A percentile compares a stretch with the other conserved stretches of the same genome.
phyloP scores from a whole-genome alignment of 2,113 vertebrate species.

The Leptosomus discolor region DNA sequence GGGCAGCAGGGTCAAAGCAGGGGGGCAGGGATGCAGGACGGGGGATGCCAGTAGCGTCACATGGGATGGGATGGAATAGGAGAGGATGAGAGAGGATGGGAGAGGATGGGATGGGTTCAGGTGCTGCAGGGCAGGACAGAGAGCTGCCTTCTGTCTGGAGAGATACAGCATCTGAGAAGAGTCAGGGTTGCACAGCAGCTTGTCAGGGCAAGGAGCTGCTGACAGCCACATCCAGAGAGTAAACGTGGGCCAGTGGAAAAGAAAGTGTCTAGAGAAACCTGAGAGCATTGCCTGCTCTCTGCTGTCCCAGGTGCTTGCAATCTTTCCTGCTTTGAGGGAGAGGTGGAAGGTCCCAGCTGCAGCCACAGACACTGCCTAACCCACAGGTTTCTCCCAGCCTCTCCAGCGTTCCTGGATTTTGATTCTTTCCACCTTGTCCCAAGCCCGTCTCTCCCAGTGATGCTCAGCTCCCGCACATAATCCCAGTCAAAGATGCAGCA shows the following conservation, averaged over 20 bases:
- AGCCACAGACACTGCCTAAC: background rate
- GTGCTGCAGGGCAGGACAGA: background rate
- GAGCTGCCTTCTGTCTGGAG: background rate
- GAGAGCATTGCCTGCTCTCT: background rate
- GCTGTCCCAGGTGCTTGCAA: background rate
- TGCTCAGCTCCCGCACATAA: background rate
- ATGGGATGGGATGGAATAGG: background rate
- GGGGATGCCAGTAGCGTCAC: rapidly evolving
- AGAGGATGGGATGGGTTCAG: background rate
- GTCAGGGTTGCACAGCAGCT: background rate
- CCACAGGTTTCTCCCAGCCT: background rate
- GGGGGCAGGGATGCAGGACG: background rate
- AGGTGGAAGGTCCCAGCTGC: background rate
- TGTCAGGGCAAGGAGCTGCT: background rate
- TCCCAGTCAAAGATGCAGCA: background rate
- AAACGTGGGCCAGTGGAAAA: background rate
- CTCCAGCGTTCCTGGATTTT: background rate
- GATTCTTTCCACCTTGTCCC: background rate
- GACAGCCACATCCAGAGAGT: background rate
- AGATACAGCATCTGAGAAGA: background rate
- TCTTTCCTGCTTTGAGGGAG: background rate
- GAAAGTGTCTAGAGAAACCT: background rate
- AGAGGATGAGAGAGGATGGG: background rate
- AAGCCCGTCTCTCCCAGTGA: background rate
- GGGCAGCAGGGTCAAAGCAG: background rate